phyloP scores from a whole-genome alignment of 2,797 vertebrate species.

The Poecile montanus region DNA sequence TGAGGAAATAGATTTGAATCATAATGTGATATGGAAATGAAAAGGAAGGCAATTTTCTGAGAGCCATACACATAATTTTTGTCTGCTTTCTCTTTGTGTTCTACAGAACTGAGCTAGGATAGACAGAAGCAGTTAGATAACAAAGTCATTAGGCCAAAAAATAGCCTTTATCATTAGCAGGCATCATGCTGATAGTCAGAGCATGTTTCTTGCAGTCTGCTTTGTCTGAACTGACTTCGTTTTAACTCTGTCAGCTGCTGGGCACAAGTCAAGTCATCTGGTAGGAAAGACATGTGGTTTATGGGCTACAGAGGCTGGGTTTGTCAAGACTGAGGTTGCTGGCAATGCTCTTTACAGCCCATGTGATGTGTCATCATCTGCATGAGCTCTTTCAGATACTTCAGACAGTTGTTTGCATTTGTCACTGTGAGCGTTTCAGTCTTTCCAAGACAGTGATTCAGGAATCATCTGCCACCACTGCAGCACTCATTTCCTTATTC shows the following conservation, averaged over 20 bases:
- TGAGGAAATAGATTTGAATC: neutral
- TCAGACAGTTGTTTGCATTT: neutral
- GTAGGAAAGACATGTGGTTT: neutral
- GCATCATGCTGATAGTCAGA: neutral
- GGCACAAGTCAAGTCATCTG: neutral
- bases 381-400: neutral
- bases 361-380: neutral
- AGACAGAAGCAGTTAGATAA: neutral
- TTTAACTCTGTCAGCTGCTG: conserved; percentile 17
- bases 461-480: neutral
- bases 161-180: neutral
- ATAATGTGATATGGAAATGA: neutral
- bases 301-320: neutral
- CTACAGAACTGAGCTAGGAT: neutral
- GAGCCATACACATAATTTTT: neutral
- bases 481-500: neutral
- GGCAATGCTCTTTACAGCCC: neutral
- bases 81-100: neutral
- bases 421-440: neutral
- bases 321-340: neutral
- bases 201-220: neutral
- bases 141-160: neutral
- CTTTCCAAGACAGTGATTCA: conserved; percentile 23
- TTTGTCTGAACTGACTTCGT: neutral
- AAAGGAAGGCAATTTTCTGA: neutral